Conservation (phyloP, 2,888 invertebrate genomes). For the Drosophila aldrichi region DNA sequence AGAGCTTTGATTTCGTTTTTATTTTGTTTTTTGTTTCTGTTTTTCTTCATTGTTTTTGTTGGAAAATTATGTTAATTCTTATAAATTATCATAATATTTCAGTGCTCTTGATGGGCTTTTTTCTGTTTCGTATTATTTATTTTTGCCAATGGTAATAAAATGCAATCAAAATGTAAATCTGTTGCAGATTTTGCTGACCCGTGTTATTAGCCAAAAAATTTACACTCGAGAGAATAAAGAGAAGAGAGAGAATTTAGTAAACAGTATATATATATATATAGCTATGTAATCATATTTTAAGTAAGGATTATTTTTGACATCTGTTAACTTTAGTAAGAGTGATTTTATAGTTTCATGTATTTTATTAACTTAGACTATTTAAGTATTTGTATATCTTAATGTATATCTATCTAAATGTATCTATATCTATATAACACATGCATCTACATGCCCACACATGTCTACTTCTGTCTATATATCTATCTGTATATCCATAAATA, state of each 20-base stretch:
- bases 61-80: conserved; percentile 48
- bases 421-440: background rate
- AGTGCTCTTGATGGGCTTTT: background rate
- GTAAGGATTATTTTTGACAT: too few relatives aligned
- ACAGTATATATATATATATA: too few relatives aligned
- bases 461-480: background rate
- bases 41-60: conserved; percentile 14
- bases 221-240: background rate
- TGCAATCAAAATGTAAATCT: conserved; percentile 60
- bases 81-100: conserved; percentile 55
- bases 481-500: background rate
- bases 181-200: conserved; percentile 32
- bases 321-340: too few relatives aligned
- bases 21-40: background rate
- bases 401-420: too few relatives aligned
- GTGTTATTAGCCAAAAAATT: conserved; percentile 7
- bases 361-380: too few relatives aligned
- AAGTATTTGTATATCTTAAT: too few relatives aligned
- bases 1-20: conserved; percentile 9
- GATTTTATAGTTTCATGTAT: too few relatives aligned
- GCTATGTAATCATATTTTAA: too few relatives aligned
- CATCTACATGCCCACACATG: too few relatives aligned
- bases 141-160: conserved; percentile 31
- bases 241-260: background rate
- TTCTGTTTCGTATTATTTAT: background rate